Evolutionary conservation across 2,797 vertebrate species (phyloP).

Genomic region (Tapera naevia): DNA sequence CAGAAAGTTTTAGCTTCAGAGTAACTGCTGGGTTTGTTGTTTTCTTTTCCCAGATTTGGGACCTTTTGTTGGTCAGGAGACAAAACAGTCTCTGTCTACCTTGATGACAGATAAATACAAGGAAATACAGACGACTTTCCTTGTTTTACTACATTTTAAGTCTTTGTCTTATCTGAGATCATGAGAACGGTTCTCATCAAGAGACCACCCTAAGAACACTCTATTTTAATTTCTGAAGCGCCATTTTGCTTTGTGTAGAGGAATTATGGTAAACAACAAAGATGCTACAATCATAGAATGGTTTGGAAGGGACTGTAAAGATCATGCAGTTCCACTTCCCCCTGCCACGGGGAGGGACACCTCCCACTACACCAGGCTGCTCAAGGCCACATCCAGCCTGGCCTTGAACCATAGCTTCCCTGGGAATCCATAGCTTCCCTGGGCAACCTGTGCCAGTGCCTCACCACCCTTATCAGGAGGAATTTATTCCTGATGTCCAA

Average conservation of each 20-base stretch:
- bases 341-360: too few species aligned
- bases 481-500: too few species aligned
- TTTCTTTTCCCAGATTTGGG: background rate
- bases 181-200: background rate
- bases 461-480: too few species aligned
- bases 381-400: too few species aligned
- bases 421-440: too few species aligned
- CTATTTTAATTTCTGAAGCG: rapidly evolving
- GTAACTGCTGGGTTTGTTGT: rapidly evolving
- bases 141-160: background rate
- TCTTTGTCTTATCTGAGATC: background rate
- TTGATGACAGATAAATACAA: background rate
- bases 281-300: too few species aligned
- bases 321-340: too few species aligned
- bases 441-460: too few species aligned
- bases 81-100: background rate
- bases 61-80: rapidly evolving
- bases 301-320: too few species aligned
- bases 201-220: rapidly evolving
- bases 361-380: too few species aligned
- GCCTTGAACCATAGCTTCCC: too few species aligned
- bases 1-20: background rate
- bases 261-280: rapidly evolving
- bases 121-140: background rate
- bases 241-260: background rate